Evolutionary conservation across 2,797 vertebrate species (phyloP).

Genomic region (Sebastes matsubarae): DNA sequence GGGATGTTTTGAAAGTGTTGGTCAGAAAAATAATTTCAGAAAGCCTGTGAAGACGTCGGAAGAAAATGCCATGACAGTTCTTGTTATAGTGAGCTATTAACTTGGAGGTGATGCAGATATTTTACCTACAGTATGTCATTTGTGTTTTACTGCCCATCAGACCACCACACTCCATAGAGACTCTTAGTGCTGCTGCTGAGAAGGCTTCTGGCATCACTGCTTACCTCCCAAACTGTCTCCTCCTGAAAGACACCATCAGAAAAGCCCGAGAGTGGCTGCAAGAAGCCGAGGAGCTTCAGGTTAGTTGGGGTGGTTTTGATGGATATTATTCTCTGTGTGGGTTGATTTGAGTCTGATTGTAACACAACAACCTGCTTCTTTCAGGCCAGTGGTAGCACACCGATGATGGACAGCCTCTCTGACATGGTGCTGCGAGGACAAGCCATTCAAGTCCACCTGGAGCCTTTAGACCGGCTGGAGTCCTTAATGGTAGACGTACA

Average conservation of each 20-base stretch:
- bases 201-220: slow-evolving; percentile 90
- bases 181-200: slow-evolving; percentile 86
- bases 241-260: slow-evolving; percentile 89
- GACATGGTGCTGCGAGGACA: slow-evolving; percentile 90
- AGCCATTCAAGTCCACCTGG: slow-evolving; percentile 90
- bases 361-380: neutral
- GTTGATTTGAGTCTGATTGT: neutral
- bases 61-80: neutral
- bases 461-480: slow-evolving; percentile 89
- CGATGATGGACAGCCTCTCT: slow-evolving; percentile 83
- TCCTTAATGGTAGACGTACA: slow-evolving; percentile 88
- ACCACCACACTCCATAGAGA: slow-evolving; percentile 89
- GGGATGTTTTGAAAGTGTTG: slow-evolving; percentile 9
- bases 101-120: neutral
- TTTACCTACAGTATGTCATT: slow-evolving; percentile 5
- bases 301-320: slow-evolving; percentile 37
- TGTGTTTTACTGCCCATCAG: slow-evolving; percentile 73
- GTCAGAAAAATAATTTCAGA: slow-evolving; percentile 9
- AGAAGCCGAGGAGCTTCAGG: slow-evolving; percentile 92
- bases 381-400: slow-evolving; percentile 85
- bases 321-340: neutral
- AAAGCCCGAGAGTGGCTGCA: slow-evolving; percentile 93
- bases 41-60: neutral
- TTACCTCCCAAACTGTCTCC: slow-evolving; percentile 88
- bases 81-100: neutral